Evolutionary conservation across 2,113 vertebrate species (phyloP), one percentile per base, ranked within the genome.

Genomic region (Pavo muticus): DNA sequence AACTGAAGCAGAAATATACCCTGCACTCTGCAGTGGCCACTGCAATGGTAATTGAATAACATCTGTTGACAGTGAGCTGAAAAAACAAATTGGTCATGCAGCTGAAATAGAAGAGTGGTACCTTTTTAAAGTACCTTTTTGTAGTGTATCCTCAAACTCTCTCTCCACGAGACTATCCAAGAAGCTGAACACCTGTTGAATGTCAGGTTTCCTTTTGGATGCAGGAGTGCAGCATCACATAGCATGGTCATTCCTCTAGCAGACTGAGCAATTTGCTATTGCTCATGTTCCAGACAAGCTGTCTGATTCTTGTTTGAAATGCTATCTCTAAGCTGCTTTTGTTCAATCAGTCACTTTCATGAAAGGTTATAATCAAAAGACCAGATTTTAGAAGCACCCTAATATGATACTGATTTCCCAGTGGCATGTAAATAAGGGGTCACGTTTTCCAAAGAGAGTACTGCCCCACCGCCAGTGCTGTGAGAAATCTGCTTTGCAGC

Each of bases 401-500:
- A 57, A 32, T 12, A 45, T 9, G 60, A 63, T 42, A 65, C 61
- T 50, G 61, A 56, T 70, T 95, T 93, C 79, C 73, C 86, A 90
- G 80, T 1, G 21, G 65, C 44, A 23, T 72, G 40, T 79, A 86
- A 93, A 81, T 78, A 90, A 88, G 67, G 61, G 90, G 80, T 88
- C 76, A 35, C 48, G 9, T 59, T 88, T 86, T 90, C 90, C 88
- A 87, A 75, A 88, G 80, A 60, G 52, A 88, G 54, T 13, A 12
- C 67, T 93, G 65, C 87, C 93, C 75, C 64, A 60, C 50, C 6
- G 4, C 21, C 45, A 35, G 63, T 19, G n/a, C 73, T 88, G 52
- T 90, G 80, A 91, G 77, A 95, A 96, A 88, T 95, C 90, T 88
- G 85, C 76, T 69, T 94, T 4, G 3, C 88, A 91, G 93, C 73